Conservation (phyloP, 2,888 invertebrate genomes). For the Plagodis pulveraria region DNA sequence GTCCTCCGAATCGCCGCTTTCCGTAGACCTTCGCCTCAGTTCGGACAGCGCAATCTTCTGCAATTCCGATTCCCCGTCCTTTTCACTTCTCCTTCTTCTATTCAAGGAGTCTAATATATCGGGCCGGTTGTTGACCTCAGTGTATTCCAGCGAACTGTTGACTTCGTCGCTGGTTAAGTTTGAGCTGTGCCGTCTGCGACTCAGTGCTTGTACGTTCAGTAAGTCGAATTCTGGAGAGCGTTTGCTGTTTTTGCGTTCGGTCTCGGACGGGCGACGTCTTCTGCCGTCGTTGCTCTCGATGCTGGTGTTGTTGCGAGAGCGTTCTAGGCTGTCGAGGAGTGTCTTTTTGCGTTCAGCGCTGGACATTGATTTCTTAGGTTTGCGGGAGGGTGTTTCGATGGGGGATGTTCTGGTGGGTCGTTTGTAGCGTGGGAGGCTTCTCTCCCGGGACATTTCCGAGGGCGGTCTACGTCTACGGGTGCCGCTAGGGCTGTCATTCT, state of each 20-base stretch:
- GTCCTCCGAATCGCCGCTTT: constrained; percentile 71
- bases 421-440: constrained; percentile 69
- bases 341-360: constrained; percentile 80
- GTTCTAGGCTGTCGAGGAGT: constrained; percentile 76
- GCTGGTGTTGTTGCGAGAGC: constrained; percentile 78
- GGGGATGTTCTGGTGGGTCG: constrained; percentile 70
- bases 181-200: constrained; percentile 76
- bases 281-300: constrained; percentile 78
- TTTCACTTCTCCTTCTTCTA: constrained; percentile 62
- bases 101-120: constrained; percentile 76
- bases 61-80: constrained; percentile 65
- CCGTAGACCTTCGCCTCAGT: constrained; percentile 73
- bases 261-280: constrained; percentile 70
- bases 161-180: constrained; percentile 80
- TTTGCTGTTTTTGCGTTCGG: constrained; percentile 70
- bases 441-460: constrained; percentile 64
- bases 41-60: constrained; percentile 74
- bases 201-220: constrained; percentile 71
- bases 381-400: constrained; percentile 68
- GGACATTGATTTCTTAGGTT: constrained; percentile 80
- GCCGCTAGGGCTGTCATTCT: constrained; percentile 70
- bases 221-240: constrained; percentile 78
- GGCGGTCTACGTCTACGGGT: constrained; percentile 73
- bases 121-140: constrained; percentile 77
- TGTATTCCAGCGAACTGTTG: constrained; percentile 79